phyloP scores from a whole-genome alignment of 2,888 invertebrate genomes.

The Mystacides longicornis region DNA sequence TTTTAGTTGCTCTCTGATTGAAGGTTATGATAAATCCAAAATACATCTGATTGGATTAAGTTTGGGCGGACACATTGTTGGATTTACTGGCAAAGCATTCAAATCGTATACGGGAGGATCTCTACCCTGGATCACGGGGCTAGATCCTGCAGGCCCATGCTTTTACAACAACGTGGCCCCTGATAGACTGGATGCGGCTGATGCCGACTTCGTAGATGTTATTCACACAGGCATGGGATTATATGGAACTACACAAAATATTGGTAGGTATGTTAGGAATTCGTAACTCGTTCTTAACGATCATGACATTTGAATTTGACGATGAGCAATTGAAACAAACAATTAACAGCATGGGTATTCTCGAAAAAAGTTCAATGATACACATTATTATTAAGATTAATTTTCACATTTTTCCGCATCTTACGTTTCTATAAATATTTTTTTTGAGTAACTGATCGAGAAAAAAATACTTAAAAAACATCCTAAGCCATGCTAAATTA shows the following conservation, averaged over 20 bases:
- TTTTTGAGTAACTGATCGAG: conserved; percentile 39
- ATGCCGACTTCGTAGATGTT: conserved; percentile 15
- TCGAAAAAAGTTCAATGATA: too few relatives aligned
- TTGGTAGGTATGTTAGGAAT: conserved; percentile 12
- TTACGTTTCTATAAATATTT: too few relatives aligned
- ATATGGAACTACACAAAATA: conserved; percentile 6
- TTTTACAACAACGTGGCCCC: conserved; percentile 11
- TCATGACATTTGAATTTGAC: too few relatives aligned
- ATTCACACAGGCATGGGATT: conserved; percentile 15
- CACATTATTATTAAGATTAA: too few relatives aligned
- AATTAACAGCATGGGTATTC: too few relatives aligned
- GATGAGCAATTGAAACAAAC: too few relatives aligned
- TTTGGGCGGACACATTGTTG: conserved; percentile 17
- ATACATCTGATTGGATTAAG: conserved; percentile 19
- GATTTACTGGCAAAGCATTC: conserved; percentile 15
- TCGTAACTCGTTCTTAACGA: too few relatives aligned
- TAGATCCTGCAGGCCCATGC: conserved; percentile 24
- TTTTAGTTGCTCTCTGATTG: neutral
- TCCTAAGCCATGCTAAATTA: too few relatives aligned
- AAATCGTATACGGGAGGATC: conserved; percentile 16
- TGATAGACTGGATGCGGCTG: neutral
- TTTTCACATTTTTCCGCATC: too few relatives aligned
- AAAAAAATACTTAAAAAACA: too few relatives aligned
- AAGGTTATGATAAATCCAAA: neutral
- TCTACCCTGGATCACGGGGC: conserved; percentile 10